phyloP scores from a whole-genome alignment of 2,113 vertebrate genomes.

The Otis tarda region DNA sequence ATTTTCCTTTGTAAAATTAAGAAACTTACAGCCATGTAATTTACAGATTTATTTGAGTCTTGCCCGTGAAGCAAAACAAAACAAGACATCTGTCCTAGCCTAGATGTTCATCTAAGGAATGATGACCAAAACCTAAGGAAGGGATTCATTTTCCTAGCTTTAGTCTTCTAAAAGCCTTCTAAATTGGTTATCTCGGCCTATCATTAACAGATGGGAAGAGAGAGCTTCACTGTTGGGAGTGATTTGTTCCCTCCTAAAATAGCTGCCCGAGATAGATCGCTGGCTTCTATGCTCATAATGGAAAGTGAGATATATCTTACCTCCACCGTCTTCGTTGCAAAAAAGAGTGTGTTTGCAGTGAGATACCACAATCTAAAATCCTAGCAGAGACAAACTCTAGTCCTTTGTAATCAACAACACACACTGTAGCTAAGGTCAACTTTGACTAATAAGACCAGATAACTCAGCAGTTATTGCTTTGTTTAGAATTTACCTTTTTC shows the following conservation, averaged over 20 bases:
- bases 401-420: background rate
- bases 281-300: slow-evolving; percentile 34
- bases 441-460: background rate
- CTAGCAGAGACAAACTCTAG: background rate
- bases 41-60: background rate
- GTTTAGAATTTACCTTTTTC: background rate
- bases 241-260: slow-evolving; percentile 58
- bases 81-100: background rate
- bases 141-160: background rate
- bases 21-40: background rate
- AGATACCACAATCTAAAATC: background rate
- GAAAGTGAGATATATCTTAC: slow-evolving; percentile 2
- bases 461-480: background rate
- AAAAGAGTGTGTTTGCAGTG: background rate
- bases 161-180: slow-evolving; percentile 30
- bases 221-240: slow-evolving; percentile 37
- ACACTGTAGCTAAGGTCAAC: background rate
- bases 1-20: background rate
- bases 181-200: slow-evolving; percentile 35
- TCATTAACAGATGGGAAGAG: slow-evolving; percentile 64
- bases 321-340: background rate
- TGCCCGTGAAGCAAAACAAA: background rate
- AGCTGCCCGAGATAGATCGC: slow-evolving; percentile 5
- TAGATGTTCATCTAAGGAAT: background rate
- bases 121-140: background rate